Evolutionary conservation across 1,140 invertebrate species (phyloP), one percentile per base, ranked within the genome.

Genomic region (Bombus impatiens): DNA sequence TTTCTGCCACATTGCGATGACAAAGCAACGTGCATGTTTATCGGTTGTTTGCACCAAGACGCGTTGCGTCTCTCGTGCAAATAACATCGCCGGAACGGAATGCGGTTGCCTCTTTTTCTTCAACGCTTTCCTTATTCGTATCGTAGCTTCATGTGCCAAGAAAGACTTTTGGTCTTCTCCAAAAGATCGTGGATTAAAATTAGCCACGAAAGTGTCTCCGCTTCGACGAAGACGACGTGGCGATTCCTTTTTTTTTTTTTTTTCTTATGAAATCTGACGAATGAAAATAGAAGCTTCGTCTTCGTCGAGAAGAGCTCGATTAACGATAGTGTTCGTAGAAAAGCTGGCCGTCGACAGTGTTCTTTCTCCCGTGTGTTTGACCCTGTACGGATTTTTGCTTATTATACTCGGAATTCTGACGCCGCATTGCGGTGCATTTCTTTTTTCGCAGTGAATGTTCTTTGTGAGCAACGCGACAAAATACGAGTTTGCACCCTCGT

Each of bases 1-100:
- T 78, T 57, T 78, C 84, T 82, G 85, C 62, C 78, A 82, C 67
- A 65, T 72, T 76, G 67, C 85, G 77, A 90, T 91, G 89, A 91
- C 90, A 88, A 90, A 89, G 89, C 87, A 82, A 83, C 70, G 89
- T 71, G 78, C 86, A 91, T 91, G 89, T 90, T 91, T 90, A 90
- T 91, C 85, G 83, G 87, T 82, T 90, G 84, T 89, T 90, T 89
- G 89, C 84, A 84, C 83, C 79, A 80, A 84, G 65, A 65, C 86
- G 67, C 79, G 82, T 83, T 88, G 79, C 86, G 83, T 44, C 76
- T 71, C 67, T 68, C 68, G 88, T 87, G 82, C 82, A 88, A 91
- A 91, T 82, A 88, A 90, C 70, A 67, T 79, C 77, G 76, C 47
- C 18, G 25, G 70, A 89, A 89, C 68, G 88, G 88, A 90, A 90